These are phyloP conservation scores for Ceryle rudis DNA, from an alignment of 2,797 vertebrate genomes.

Conservation along the genomic window DNA sequence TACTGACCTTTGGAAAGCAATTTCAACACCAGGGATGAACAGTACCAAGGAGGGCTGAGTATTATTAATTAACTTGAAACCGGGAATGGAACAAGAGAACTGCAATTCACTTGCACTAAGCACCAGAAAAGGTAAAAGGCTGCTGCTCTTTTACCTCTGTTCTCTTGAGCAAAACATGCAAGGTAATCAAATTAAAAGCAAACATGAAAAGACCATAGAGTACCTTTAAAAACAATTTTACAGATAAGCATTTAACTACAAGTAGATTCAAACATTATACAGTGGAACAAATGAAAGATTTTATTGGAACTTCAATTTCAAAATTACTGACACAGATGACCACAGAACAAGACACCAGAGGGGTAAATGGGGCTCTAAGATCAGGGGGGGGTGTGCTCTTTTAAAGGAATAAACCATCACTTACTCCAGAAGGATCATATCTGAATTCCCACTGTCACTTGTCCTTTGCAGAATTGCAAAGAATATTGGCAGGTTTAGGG, in stretches of 20 bases:
- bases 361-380: neutral
- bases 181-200: neutral
- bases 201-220: neutral
- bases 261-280: neutral
- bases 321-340: neutral
- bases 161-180: neutral
- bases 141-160: neutral
- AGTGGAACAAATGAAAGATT: neutral
- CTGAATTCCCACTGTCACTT: neutral
- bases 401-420: neutral
- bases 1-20: slow-evolving; percentile 45
- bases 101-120: neutral
- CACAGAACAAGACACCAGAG: neutral
- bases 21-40: neutral
- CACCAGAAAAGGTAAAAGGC: neutral
- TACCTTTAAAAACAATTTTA: neutral
- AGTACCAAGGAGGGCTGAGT: neutral
- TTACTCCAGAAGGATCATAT: neutral
- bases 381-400: neutral
- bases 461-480: neutral
- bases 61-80: neutral
- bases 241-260: neutral
- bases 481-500: neutral
- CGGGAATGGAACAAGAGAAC: neutral
- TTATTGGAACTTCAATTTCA: neutral